Evolutionary conservation across 2,888 invertebrate species (phyloP).

Genomic region (Mythimna vitellina): DNA sequence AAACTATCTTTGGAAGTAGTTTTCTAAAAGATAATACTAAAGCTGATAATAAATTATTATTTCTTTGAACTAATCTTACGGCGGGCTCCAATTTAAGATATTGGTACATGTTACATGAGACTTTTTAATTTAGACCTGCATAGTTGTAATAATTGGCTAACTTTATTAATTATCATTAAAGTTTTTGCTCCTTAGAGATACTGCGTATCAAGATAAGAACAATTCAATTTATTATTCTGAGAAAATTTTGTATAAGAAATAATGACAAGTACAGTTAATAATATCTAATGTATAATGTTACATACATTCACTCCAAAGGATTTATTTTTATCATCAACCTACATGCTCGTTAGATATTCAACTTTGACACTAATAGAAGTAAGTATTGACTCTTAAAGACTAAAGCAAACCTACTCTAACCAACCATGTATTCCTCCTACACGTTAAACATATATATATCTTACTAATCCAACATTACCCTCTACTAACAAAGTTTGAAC

Average conservation of each 20-base stretch:
- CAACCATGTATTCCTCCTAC: background rate
- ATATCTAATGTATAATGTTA: background rate
- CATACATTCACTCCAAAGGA: background rate
- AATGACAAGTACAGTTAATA: background rate
- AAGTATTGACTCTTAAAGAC: background rate
- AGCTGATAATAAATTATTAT: background rate
- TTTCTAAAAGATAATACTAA: background rate
- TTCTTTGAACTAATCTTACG: background rate
- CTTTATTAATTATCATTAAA: background rate
- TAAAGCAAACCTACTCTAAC: background rate
- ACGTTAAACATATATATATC: constrained; percentile 6
- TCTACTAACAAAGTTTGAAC: constrained; percentile 32
- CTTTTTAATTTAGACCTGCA: background rate
- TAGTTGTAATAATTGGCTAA: background rate
- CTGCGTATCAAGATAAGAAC: background rate
- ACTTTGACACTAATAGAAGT: background rate
- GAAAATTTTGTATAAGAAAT: background rate
- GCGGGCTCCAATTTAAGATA: background rate
- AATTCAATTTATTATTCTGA: constrained; percentile 1
- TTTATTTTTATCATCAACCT: background rate
- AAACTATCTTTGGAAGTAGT: background rate
- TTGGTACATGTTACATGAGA: background rate
- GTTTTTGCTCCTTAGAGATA: background rate
- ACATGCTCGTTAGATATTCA: background rate
- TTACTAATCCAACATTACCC: constrained; percentile 4